Percentiles rank a stretch among this genome's conserved stretches.
Evolutionary conservation across 2,888 invertebrate genomes (phyloP).

Genomic region (Apantesis nais): DNA sequence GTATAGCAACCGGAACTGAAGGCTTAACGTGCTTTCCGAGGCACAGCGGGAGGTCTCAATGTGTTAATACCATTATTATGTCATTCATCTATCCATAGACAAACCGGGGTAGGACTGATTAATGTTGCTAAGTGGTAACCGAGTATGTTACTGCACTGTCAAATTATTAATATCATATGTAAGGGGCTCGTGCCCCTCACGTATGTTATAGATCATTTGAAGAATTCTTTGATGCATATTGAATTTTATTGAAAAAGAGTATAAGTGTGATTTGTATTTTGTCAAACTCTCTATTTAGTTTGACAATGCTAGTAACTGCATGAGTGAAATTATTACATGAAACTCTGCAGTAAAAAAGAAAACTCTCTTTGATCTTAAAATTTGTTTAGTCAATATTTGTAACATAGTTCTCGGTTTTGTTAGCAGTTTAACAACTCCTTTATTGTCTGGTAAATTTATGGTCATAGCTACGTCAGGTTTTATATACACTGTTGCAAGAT

Average conservation of each 20-base stretch:
- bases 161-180: no score
- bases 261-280: no score
- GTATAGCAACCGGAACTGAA: no score
- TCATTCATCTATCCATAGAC: no score
- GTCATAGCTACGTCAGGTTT: constrained; percentile 1
- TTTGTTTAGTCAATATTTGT: background rate
- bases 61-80: no score
- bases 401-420: background rate
- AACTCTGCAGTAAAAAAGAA: no score
- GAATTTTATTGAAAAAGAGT: background rate
- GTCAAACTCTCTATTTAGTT: background rate
- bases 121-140: no score
- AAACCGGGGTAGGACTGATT: no score
- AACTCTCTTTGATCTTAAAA: background rate
- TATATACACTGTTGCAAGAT: constrained; percentile 8
- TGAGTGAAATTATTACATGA: background rate
- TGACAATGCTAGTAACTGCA: background rate
- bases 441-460: constrained; percentile 3
- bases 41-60: no score
- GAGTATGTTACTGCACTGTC: no score
- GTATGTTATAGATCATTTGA: background rate
- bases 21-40: no score
- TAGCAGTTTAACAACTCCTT: constrained; percentile 8
- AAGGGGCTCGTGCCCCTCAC: background rate
- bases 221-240: background rate